Evolutionary conservation across 2,888 invertebrate species (phyloP).

Genomic region (Callyntrura guangdongensis): DNA sequence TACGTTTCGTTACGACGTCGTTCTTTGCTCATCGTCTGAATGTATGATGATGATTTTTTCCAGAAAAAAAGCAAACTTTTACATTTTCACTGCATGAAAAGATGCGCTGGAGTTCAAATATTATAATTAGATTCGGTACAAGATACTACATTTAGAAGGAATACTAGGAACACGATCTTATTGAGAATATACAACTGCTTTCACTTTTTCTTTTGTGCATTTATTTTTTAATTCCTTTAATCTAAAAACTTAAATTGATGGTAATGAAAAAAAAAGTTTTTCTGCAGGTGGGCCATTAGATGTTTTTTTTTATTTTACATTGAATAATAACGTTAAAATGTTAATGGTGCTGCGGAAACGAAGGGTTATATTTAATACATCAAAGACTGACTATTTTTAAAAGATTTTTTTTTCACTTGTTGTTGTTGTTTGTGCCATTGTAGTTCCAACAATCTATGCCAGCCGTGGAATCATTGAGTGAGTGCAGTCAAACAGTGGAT

Average conservation of each 20-base stretch:
- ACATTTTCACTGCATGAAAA: slow-evolving; percentile 8
- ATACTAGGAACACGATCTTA: background rate
- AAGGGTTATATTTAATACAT: background rate
- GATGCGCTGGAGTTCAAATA: slow-evolving; percentile 10
- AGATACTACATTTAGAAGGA: slow-evolving; percentile 8
- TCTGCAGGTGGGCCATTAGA: background rate
- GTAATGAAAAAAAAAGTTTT: slow-evolving; percentile 16
- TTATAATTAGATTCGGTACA: slow-evolving; percentile 25
- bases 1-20: background rate
- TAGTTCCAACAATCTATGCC: slow-evolving; percentile 91
- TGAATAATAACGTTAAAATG: too few species aligned
- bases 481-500: slow-evolving; percentile 92
- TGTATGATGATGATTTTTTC: background rate
- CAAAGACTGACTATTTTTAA: too few species aligned
- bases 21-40: background rate
- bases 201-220: slow-evolving; percentile 17
- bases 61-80: slow-evolving; percentile 17
- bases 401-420: background rate
- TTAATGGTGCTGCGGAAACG: background rate
- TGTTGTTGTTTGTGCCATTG: slow-evolving; percentile 82
- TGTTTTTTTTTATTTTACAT: background rate
- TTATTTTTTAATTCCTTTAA: background rate
- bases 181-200: too few species aligned
- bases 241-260: background rate
- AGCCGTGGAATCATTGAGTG: slow-evolving; percentile 90